Conservation (phyloP, 2,888 invertebrate genomes). For the Zygaena filipendulae region DNA sequence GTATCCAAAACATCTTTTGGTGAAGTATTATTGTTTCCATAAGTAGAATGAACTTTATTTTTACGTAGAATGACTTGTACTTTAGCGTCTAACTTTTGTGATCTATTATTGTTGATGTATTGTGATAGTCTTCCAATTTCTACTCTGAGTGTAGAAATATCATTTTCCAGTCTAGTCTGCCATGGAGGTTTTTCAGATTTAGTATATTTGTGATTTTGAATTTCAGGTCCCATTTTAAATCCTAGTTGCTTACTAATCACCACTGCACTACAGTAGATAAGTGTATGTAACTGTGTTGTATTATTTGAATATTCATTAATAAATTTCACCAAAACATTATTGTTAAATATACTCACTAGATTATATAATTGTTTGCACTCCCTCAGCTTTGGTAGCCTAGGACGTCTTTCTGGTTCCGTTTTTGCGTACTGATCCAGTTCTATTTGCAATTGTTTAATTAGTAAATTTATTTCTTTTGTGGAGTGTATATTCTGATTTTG, state of each 20-base stretch:
- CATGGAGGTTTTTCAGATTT: slow-evolving; percentile 12
- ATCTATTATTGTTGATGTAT: slow-evolving; percentile 8
- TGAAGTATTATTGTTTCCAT: slow-evolving; percentile 10
- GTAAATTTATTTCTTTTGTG: too few species aligned
- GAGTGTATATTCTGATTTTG: too few species aligned
- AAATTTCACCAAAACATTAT: slow-evolving; percentile 1
- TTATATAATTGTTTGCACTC: too few species aligned
- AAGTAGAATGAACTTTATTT: slow-evolving; percentile 5
- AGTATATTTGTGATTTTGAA: not conserved
- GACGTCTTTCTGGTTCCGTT: too few species aligned
- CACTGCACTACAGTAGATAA: slow-evolving; percentile 11
- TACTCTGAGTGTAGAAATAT: slow-evolving; percentile 7
- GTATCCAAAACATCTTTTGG: slow-evolving; percentile 15
- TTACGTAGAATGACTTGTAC: slow-evolving; percentile 5
- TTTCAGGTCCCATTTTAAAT: slow-evolving; percentile 3
- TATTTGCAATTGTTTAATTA: too few species aligned
- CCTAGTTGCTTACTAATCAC: slow-evolving; percentile 3
- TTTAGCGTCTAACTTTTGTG: slow-evolving; percentile 4
- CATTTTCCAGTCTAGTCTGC: slow-evolving; percentile 10
- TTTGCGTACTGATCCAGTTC: too few species aligned
- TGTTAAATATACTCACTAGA: too few species aligned
- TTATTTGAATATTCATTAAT: not conserved
- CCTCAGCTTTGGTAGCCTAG: too few species aligned
- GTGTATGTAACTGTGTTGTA: slow-evolving; percentile 9
- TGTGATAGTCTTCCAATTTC: slow-evolving; percentile 12